A percentile compares a stretch with the other conserved stretches of the same genome.
Conservation (phyloP, 2,797 vertebrate species). For the Oreochromis mossambicus region DNA sequence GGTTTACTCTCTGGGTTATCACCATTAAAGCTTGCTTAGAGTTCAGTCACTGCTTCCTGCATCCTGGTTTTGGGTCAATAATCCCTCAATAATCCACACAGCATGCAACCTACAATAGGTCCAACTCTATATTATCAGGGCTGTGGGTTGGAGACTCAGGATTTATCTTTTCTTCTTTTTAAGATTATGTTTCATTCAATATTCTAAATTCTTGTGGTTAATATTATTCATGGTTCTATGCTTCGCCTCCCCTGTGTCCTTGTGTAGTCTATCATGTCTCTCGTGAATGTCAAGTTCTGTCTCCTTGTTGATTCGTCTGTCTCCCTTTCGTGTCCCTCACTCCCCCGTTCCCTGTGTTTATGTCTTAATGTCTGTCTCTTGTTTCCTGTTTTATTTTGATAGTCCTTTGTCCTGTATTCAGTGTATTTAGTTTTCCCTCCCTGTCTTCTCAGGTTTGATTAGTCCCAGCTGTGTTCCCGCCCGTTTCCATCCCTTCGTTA, state of each 20-base stretch:
- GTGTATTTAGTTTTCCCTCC: background rate
- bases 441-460: background rate
- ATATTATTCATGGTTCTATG: background rate
- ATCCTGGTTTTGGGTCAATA: background rate
- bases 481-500: background rate
- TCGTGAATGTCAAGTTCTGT: background rate
- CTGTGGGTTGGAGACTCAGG: rapidly evolving
- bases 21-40: background rate
- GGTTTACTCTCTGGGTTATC: background rate
- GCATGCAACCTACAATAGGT: background rate
- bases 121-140: background rate
- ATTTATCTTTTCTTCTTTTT: background rate
- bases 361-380: background rate
- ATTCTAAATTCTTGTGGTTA: background rate
- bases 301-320: background rate
- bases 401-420: background rate
- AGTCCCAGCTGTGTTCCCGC: background rate
- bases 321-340: background rate
- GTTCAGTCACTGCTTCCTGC: background rate
- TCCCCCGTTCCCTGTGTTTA: background rate
- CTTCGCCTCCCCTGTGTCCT: background rate
- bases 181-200: background rate
- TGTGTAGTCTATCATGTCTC: background rate
- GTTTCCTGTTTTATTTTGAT: background rate
- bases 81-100: background rate